Base-by-base conservation (phyloP, 2,888 invertebrate genomes). In the Ethmia dodecea region DNA sequence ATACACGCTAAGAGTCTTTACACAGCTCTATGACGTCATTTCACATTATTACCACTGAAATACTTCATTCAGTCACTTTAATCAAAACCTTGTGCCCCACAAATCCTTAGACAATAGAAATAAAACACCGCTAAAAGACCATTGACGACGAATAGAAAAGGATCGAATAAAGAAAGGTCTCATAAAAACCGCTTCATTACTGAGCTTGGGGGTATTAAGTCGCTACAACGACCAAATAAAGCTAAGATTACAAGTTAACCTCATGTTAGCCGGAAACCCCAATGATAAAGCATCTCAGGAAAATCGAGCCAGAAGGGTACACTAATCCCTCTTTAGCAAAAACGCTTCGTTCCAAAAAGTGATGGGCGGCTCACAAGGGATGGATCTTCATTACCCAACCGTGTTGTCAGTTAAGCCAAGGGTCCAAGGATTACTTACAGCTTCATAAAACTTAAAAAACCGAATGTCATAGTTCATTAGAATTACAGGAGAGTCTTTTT, bases 231-330 rank as follows among this genome's bases (percentile, higher is more conserved):
- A 60, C 71, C 76, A 76, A 81, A 81, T 81, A 84, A 84, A 83
- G 80, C 81, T 79, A 78, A 86, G 86, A 84, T 86, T 83, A 84
- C 83, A 84, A 83, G 84, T 84, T 83, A 84, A 84, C 84, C 86
- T 84, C 83, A 81, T 84, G 84, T 84, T 83, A 76, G 80, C 71
- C 73, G 72, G 70, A 75, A 77, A 74, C 74, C 81, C 81, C 78
- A 84, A 84, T 84, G 84, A 86, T 83, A 84, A 84, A 84, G 83
- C 84, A 81, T 81, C 83, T 80, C 70, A 76, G 80, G 76, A 81
- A 79, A 78, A 79, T 79, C 76, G 76, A 67, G 76, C 72, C 61
- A 67, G 68, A 69, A 78, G 86, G 83, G 83, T 81, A 78, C 69
- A 75, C 75, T 86, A 84, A 86, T 84, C 86, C 84, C 81, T 83